phyloP scores from a whole-genome alignment of 2,888 invertebrate genomes.

The Taphrorychus bicolor region DNA sequence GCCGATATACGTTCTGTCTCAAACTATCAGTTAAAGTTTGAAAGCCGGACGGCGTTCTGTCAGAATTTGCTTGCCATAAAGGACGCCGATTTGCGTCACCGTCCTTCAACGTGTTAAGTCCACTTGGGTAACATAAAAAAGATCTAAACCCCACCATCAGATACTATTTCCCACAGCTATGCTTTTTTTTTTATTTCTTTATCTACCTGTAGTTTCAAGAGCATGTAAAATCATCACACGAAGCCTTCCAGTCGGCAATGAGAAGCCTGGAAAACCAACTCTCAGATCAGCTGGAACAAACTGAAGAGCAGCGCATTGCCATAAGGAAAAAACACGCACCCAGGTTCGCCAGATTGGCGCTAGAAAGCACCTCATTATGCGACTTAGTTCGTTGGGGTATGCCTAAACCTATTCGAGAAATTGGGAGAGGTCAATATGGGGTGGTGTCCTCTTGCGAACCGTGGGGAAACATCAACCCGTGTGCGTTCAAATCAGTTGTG shows the following conservation, averaged over 20 bases:
- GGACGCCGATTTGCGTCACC: no score
- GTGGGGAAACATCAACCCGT: conserved; percentile 77
- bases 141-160: no score
- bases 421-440: conserved; percentile 86
- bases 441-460: conserved; percentile 83
- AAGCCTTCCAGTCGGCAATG: conserved; percentile 76
- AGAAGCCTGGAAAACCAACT: conserved; percentile 74
- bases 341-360: conserved; percentile 77
- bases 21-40: no score
- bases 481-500: conserved; percentile 86
- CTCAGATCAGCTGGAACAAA: conserved; percentile 75
- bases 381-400: conserved; percentile 79
- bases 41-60: no score
- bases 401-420: conserved; percentile 71
- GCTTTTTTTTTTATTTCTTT: background rate
- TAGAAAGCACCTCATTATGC: conserved; percentile 84
- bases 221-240: conserved; percentile 77
- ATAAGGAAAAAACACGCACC: conserved; percentile 83
- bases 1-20: no score
- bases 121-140: no score
- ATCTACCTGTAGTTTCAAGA: conserved; percentile 73
- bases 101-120: no score
- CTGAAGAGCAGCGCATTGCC: conserved; percentile 79
- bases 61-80: no score
- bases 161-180: no score